A percentile compares a stretch with the other conserved stretches of the same genome.
Conservation (phyloP, 37 sponge, comb jelly and placozoan species). For the Aphrocallistes beatrix region DNA sequence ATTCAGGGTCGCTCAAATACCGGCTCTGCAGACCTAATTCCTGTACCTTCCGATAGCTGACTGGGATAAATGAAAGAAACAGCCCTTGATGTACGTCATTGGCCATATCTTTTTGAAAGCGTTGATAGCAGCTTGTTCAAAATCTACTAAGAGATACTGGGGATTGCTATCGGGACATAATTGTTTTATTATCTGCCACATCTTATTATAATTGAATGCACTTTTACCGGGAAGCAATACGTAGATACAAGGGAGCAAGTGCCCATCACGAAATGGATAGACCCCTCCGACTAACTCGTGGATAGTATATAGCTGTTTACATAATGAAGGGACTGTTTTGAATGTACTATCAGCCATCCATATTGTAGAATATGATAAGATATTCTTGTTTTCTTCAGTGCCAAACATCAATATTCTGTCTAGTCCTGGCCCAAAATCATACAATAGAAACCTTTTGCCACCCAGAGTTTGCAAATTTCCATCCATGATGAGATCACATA, state of each 20-base stretch:
- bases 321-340: neutral
- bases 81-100: neutral
- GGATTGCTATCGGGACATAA: neutral
- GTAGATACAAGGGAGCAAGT: neutral
- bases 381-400: neutral
- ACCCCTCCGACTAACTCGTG: neutral
- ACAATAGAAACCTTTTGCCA: neutral
- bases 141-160: neutral
- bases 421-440: neutral
- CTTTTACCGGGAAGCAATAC: neutral
- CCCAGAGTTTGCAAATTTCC: neutral
- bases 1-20: neutral
- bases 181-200: neutral
- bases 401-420: neutral
- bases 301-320: neutral
- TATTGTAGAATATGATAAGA: neutral
- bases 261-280: neutral
- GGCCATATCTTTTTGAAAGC: neutral
- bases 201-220: neutral
- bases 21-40: neutral
- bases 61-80: neutral
- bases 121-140: neutral
- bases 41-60: neutral
- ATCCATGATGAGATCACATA: neutral
- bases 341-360: neutral